Base-by-base conservation (phyloP, 1,140 invertebrate species). In the Trachymyrmex septentrionalis region DNA sequence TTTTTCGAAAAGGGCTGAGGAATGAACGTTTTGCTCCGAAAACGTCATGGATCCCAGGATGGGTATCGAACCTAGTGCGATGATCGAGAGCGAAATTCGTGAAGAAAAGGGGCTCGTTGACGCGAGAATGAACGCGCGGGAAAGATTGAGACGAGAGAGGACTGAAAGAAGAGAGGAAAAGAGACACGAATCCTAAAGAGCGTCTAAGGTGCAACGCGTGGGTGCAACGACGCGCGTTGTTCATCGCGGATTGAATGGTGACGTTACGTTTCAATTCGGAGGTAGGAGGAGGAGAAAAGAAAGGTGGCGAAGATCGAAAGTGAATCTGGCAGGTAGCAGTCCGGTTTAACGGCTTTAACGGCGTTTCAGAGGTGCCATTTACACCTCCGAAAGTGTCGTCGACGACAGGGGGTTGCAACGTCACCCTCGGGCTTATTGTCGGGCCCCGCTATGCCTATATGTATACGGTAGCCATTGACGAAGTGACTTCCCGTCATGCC, bases 401-500 rank as follows among this genome's bases (percentile, higher is more conserved):
- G 71, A 86, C 87, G 71, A 85, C 80, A 88, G 86, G 86, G 67
- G 87, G 76, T 86, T 67, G 55, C 53, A 24, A 7, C 44, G 57
- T 69, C 44, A 21, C 61, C 82, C 59, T 30, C 53, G 34, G 34
- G 19, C 55, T 76, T 76, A 90, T 89, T 91, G 81, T 91, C 86
- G 71, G 55, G 9, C 50, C 6, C 63, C 48, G 78, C 50, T 81
- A 38, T 77, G 85, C 44, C 64, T 86, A 50, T 50, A 16, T 50
- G 50, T 81, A 82, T 64, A 86, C 76, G 30, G 81, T 88, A 66
- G 50, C 87, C 89, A 91, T 91, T 91, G 90, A 91, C 89, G 90
- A 82, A 86, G 71, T 87, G 90, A 92, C 91, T 92, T 92, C 91
- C 91, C 91, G 91, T 92, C 91, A 92, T 90, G 92, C 92, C 90